Conservation (phyloP, 2,113 vertebrate species). For the Antechinus flavipes region DNA sequence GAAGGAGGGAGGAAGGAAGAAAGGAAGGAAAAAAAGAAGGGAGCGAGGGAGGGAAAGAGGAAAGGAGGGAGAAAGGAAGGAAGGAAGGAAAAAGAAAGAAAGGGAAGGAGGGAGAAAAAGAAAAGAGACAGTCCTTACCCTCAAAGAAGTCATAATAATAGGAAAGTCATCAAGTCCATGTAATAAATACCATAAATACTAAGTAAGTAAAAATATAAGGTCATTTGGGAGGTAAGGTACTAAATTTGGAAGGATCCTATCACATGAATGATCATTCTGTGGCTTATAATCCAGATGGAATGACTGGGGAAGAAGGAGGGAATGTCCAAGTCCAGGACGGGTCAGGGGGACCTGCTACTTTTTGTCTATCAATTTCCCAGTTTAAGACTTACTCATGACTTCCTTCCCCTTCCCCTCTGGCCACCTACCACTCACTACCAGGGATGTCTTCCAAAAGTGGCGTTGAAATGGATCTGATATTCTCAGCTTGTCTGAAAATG, state of each 20-base stretch:
- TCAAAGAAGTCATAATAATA: not conserved
- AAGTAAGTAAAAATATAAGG: not conserved
- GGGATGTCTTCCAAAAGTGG: not conserved
- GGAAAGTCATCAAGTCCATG: not conserved
- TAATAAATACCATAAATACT: not conserved
- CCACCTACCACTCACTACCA: not conserved
- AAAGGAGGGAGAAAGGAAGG: no score
- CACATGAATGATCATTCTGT: not conserved
- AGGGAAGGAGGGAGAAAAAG: no score
- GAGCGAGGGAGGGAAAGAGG: no score
- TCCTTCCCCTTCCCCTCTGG: not conserved
- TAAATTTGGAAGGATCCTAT: not conserved
- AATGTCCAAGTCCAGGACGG: not conserved
- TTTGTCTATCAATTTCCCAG: not conserved
- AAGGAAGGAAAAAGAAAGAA: no score
- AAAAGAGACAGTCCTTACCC: not conserved
- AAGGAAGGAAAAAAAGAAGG: no score
- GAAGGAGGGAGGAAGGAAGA: no score
- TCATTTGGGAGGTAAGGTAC: not conserved
- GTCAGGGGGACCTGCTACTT: not conserved
- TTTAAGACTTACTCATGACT: not conserved
- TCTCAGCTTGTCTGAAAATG: not conserved
- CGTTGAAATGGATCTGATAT: not conserved
- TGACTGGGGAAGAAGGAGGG: not conserved
- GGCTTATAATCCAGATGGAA: not conserved